A percentile compares a stretch with the other conserved stretches of the same genome.
Evolutionary conservation across 2,113 vertebrate genomes (phyloP).

Genomic region (Rhinopomastus cyanomelas): DNA sequence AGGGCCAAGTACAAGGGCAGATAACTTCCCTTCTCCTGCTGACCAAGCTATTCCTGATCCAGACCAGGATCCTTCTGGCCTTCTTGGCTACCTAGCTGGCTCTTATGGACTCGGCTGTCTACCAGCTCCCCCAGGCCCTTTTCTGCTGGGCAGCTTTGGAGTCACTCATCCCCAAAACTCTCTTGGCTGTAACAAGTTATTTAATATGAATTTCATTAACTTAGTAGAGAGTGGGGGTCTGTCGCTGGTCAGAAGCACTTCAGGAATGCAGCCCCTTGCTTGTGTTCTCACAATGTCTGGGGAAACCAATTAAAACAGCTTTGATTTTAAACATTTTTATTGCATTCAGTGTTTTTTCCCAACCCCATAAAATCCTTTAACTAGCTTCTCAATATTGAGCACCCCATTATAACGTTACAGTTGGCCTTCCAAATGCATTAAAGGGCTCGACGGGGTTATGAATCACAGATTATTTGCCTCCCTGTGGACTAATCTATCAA

Average conservation of each 20-base stretch:
- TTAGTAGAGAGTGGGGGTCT: background rate
- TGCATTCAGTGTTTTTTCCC: constrained; percentile 19
- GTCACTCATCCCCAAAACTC: too few relatives aligned
- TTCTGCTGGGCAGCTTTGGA: too few relatives aligned
- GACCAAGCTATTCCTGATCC: too few relatives aligned
- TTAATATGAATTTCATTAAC: background rate
- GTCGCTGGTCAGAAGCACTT: background rate
- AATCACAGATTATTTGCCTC: constrained; percentile 42
- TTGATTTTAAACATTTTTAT: constrained; percentile 41
- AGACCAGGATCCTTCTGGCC: too few relatives aligned
- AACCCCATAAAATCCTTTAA: constrained; percentile 17
- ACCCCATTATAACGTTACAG: constrained; percentile 40
- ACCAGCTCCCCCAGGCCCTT: too few relatives aligned
- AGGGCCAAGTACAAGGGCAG: too few relatives aligned
- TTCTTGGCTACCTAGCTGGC: too few relatives aligned
- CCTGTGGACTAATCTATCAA: constrained; percentile 19
- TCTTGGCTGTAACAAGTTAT: background rate
- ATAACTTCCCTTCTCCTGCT: too few relatives aligned
- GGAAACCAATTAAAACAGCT: constrained; percentile 45
- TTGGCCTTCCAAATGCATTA: constrained; percentile 54
- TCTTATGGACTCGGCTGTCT: too few relatives aligned
- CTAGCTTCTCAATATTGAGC: constrained; percentile 27
- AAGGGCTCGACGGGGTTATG: constrained; percentile 8
- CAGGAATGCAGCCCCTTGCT: background rate
- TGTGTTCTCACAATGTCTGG: background rate